Evolutionary conservation across 1,140 invertebrate species (phyloP).

Genomic region (Cydia splendana): DNA sequence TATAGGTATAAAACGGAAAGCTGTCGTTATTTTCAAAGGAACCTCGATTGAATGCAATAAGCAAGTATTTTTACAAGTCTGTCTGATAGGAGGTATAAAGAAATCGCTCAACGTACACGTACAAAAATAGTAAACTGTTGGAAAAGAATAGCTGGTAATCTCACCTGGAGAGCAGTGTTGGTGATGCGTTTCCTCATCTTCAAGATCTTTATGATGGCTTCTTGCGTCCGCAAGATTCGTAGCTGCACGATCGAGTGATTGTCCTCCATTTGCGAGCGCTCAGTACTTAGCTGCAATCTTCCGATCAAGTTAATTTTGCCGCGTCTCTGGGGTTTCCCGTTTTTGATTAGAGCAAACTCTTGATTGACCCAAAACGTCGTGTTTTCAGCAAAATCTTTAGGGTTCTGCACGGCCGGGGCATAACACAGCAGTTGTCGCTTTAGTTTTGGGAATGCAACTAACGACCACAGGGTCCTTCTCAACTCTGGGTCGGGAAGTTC

Average conservation of each 20-base stretch:
- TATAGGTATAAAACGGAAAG: no score
- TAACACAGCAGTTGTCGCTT: conserved; percentile 95
- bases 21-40: no score
- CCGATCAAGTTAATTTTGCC: conserved; percentile 98
- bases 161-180: conserved; percentile 93
- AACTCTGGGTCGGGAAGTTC: conserved; percentile 98
- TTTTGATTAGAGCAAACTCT: conserved; percentile 95
- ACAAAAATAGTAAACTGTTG: no score
- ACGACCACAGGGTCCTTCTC: conserved; percentile 96
- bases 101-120: no score
- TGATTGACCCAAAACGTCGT: conserved; percentile 98
- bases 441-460: conserved; percentile 98
- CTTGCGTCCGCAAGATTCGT: conserved; percentile 93
- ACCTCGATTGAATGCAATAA: no score
- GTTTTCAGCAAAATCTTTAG: conserved; percentile 96
- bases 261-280: conserved; percentile 97
- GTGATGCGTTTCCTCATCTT: conserved; percentile 98
- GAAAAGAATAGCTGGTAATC: no score
- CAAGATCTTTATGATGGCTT: conserved; percentile 99
- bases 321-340: conserved; percentile 95
- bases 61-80: no score
- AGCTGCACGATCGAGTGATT: conserved; percentile 98
- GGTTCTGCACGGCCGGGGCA: conserved; percentile 88
- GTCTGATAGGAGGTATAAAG: no score
- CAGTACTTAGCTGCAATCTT: conserved; percentile 95